These are phyloP conservation scores for Myotis yumanensis DNA, from an alignment of 2,113 vertebrate species.

Conservation along the genomic window DNA sequence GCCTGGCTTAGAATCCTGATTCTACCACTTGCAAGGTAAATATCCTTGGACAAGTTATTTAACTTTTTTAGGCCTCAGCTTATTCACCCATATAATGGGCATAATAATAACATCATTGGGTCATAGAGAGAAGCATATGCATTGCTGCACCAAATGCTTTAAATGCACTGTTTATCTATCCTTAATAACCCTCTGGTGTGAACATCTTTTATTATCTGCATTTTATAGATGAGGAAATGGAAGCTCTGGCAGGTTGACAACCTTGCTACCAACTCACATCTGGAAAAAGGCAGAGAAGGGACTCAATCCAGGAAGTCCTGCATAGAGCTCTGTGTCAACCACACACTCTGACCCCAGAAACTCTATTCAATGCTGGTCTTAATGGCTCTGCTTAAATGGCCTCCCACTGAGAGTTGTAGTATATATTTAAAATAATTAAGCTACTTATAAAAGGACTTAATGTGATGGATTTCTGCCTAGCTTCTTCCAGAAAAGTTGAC, in stretches of 20 bases:
- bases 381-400: not conserved
- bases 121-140: not conserved
- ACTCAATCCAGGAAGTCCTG: not conserved
- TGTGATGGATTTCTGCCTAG: not conserved
- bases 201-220: not conserved
- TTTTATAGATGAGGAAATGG: not conserved
- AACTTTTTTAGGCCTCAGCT: not conserved
- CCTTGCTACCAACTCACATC: not conserved
- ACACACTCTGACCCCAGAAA: not conserved
- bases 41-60: not conserved
- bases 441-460: not conserved
- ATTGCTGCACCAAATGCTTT: not conserved
- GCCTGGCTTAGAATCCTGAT: constrained; percentile 20
- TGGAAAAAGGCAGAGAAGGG: not conserved
- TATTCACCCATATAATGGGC: not conserved
- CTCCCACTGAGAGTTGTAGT: not conserved
- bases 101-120: not conserved
- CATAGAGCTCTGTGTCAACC: not conserved
- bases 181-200: not conserved
- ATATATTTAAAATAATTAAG: constrained; percentile 31
- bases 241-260: not conserved
- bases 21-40: not conserved
- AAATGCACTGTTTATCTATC: not conserved
- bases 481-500: not conserved
- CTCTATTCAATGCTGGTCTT: not conserved